These are phyloP conservation scores for Drosophila carrolli DNA, from an alignment of 1,140 invertebrate species.

Conservation along the genomic window DNA sequence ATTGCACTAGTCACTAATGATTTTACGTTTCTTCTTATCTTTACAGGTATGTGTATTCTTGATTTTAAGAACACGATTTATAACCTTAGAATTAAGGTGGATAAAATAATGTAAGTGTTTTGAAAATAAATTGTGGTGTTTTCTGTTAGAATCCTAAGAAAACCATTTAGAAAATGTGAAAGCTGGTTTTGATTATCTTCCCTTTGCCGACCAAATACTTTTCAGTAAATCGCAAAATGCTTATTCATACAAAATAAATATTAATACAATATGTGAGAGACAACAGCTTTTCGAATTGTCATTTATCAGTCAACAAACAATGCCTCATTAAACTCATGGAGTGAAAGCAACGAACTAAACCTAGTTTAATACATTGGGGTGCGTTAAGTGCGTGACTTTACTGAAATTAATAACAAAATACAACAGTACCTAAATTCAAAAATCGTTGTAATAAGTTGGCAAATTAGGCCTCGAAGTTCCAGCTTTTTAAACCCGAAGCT, in stretches of 20 bases:
- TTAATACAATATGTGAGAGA: not conserved
- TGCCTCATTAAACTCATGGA: not conserved
- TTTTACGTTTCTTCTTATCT: slow-evolving; percentile 23
- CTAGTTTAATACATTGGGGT: slow-evolving; percentile 6
- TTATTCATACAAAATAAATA: slow-evolving; percentile 1
- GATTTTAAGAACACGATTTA: not conserved
- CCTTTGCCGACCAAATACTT: not conserved
- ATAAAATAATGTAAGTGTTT: slow-evolving; percentile 15
- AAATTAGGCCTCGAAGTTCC: not conserved
- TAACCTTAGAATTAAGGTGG: not conserved
- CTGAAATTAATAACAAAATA: not conserved
- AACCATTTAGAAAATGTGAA: no score
- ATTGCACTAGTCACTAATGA: slow-evolving; percentile 16
- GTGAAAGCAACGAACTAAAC: slow-evolving; percentile 18
- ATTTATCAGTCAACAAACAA: slow-evolving; percentile 21
- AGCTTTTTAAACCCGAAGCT: not conserved
- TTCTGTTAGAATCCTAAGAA: no score
- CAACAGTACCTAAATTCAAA: not conserved
- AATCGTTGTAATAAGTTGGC: slow-evolving; percentile 1
- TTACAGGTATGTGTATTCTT: slow-evolving; percentile 55
- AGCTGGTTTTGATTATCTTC: no score
- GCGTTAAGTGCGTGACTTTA: slow-evolving; percentile 19
- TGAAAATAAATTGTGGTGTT: not conserved
- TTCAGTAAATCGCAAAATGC: not conserved
- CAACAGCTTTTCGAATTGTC: not conserved